Evolutionary conservation across 2,113 vertebrate genomes (phyloP).

Genomic region (Phaethornis superciliosus): DNA sequence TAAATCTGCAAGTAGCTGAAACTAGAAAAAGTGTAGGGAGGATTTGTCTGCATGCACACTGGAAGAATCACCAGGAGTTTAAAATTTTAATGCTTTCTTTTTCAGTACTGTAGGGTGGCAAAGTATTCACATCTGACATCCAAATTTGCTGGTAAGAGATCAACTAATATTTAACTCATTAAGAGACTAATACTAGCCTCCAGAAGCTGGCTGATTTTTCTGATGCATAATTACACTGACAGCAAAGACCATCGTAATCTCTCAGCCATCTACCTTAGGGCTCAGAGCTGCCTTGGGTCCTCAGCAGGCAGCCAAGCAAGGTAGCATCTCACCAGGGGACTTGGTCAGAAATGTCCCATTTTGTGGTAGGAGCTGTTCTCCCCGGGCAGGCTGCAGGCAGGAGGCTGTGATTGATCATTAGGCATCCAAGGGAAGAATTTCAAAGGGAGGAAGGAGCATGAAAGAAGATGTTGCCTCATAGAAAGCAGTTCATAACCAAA

Average conservation of each 20-base stretch:
- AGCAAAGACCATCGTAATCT: not conserved
- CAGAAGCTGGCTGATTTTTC: not conserved
- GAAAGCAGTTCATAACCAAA: not conserved
- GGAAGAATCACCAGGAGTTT: not conserved
- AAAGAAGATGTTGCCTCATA: not conserved
- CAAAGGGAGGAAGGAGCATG: not conserved
- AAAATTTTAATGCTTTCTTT: not conserved
- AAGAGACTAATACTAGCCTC: not conserved
- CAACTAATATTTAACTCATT: not conserved
- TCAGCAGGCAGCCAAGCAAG: not conserved
- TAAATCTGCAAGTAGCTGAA: not conserved
- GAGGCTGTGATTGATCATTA: not conserved
- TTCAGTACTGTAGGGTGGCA: not conserved
- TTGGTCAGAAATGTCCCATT: not conserved
- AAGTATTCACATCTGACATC: not conserved
- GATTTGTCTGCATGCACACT: not conserved
- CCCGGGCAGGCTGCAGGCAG: rapidly evolving
- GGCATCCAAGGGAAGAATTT: not conserved
- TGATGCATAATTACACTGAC: not conserved
- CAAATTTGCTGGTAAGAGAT: not conserved
- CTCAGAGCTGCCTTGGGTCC: not conserved
- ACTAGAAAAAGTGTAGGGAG: not conserved
- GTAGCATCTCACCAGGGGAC: not conserved
- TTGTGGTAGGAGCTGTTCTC: not conserved
- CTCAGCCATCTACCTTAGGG: not conserved